Evolutionary conservation across 2,113 vertebrate species (phyloP).

Genomic region (Hemiscyllium ocellatum): DNA sequence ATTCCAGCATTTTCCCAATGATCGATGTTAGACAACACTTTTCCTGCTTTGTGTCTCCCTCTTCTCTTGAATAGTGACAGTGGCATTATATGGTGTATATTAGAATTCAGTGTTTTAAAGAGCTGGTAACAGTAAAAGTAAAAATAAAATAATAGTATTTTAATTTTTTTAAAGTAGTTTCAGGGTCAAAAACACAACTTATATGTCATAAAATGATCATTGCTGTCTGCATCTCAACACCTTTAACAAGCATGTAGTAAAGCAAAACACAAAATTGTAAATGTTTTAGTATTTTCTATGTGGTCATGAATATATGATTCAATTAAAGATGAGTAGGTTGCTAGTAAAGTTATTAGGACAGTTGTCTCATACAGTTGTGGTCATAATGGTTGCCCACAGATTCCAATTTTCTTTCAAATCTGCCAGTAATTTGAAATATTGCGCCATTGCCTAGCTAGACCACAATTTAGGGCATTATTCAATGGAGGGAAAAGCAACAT

Average conservation of each 20-base stretch:
- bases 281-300: background rate
- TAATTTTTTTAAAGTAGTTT: background rate
- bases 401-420: background rate
- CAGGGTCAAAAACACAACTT: background rate
- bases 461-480: background rate
- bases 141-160: too few relatives aligned
- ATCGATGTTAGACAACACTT: background rate
- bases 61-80: too few relatives aligned
- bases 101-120: too few relatives aligned
- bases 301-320: background rate
- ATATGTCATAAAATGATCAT: background rate
- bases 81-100: too few relatives aligned
- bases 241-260: background rate
- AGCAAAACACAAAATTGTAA: background rate
- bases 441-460: background rate
- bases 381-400: background rate
- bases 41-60: background rate
- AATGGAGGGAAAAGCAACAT: background rate
- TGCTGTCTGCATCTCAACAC: background rate
- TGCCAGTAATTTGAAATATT: background rate
- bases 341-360: background rate
- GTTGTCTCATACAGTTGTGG: background rate
- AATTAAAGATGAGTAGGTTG: slow-evolving; percentile 7
- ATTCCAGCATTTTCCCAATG: background rate
- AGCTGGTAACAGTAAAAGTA: too few relatives aligned